Evolutionary conservation across 2,113 vertebrate genomes (phyloP).

Genomic region (Zapornia atra): DNA sequence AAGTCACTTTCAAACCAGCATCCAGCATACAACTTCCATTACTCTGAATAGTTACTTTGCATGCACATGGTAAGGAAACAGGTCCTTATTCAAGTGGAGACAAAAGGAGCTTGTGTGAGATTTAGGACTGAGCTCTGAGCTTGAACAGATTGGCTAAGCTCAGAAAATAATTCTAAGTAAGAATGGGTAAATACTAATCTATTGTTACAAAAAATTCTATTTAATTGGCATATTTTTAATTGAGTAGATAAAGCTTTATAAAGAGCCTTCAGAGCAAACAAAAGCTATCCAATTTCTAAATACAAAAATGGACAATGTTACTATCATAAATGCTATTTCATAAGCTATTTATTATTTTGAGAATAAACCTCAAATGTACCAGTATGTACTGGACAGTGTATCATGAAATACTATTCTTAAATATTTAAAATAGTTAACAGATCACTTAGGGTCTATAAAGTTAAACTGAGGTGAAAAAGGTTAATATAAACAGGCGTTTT

Average conservation of each 20-base stretch:
- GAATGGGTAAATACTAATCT: background rate
- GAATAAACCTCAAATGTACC: background rate
- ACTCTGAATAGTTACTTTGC: background rate
- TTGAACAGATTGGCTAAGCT: background rate
- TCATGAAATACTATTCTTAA: background rate
- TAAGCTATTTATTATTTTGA: background rate
- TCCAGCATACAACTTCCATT: background rate
- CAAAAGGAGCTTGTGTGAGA: background rate
- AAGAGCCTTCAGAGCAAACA: background rate
- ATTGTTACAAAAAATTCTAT: background rate
- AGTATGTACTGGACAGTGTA: background rate
- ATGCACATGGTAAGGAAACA: background rate
- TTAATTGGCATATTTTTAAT: background rate
- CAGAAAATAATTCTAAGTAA: background rate
- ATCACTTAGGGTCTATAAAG: background rate
- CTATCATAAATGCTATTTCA: background rate
- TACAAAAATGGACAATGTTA: background rate
- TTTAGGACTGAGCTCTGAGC: background rate
- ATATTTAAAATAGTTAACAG: background rate
- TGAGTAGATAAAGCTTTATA: background rate
- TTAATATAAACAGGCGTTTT: background rate
- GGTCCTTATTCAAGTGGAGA: background rate
- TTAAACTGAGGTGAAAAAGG: background rate
- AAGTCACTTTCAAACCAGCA: background rate
- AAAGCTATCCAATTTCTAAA: background rate